Conservation (phyloP, 2,888 invertebrate species). For the Pseudococcus longispinus region DNA sequence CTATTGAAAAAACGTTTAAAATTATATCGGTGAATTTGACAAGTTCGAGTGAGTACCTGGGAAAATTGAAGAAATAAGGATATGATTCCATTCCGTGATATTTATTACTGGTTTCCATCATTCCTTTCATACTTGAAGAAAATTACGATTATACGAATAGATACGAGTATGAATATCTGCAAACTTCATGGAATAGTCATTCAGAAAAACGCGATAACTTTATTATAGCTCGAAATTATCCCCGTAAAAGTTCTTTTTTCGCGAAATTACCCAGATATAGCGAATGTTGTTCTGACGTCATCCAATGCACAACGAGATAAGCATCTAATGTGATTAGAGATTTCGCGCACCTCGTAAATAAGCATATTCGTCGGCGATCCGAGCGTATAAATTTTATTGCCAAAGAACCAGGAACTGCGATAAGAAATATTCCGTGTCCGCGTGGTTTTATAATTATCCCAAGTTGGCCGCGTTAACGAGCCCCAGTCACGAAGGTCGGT, state of each 20-base stretch:
- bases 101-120: neutral
- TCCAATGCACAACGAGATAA: neutral
- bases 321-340: slow-evolving; percentile 12
- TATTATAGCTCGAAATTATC: neutral
- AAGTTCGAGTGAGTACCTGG: neutral
- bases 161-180: too few species aligned
- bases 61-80: neutral
- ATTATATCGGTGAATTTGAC: neutral
- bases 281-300: neutral
- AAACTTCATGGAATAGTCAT: too few species aligned
- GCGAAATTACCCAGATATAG: neutral
- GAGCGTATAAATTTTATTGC: neutral
- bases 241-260: neutral
- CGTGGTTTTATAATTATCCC: neutral
- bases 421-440: slow-evolving; percentile 15
- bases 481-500: slow-evolving; percentile 12
- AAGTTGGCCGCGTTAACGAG: neutral
- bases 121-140: neutral
- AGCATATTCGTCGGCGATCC: neutral
- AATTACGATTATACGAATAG: neutral
- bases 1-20: neutral
- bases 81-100: neutral
- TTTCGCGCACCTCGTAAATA: slow-evolving; percentile 15
- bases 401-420: neutral
- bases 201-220: neutral